phyloP scores from a whole-genome alignment of 2,797 vertebrate genomes.

The Enteromius anoplus region DNA sequence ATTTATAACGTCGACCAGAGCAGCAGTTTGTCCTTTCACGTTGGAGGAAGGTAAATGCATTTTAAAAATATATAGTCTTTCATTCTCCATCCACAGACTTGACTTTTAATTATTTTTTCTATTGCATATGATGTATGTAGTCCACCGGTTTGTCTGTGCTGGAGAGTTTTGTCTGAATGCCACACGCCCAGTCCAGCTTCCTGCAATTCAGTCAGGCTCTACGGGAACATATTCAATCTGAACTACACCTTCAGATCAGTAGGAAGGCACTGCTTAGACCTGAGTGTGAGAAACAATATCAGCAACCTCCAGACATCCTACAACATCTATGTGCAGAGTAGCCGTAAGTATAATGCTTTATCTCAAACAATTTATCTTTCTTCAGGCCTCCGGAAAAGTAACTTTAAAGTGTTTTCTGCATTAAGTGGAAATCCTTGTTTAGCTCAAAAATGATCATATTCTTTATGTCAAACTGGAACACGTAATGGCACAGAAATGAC shows the following conservation, averaged over 20 bases:
- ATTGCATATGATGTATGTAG: constrained; percentile 64
- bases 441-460: not conserved
- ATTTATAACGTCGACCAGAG: constrained; percentile 79
- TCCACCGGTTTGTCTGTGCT: constrained; percentile 86
- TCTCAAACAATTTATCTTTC: not conserved
- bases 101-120: too few relatives aligned
- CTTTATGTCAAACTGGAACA: not conserved
- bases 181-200: constrained; percentile 66
- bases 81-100: not conserved
- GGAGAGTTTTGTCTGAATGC: constrained; percentile 84
- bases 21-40: constrained; percentile 75
- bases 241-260: constrained; percentile 79
- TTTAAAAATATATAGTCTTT: not conserved
- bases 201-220: constrained; percentile 80
- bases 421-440: not conserved
- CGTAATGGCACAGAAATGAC: not conserved
- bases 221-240: constrained; percentile 77
- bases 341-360: constrained; percentile 71
- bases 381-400: not conserved
- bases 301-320: constrained; percentile 82
- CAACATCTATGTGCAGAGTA: constrained; percentile 77
- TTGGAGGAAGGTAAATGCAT: constrained; percentile 85
- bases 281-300: constrained; percentile 80
- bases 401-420: not conserved
- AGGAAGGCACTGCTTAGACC: constrained; percentile 84